Conservation (phyloP, 2,797 vertebrate genomes). For the Halcyon leucocephala region DNA sequence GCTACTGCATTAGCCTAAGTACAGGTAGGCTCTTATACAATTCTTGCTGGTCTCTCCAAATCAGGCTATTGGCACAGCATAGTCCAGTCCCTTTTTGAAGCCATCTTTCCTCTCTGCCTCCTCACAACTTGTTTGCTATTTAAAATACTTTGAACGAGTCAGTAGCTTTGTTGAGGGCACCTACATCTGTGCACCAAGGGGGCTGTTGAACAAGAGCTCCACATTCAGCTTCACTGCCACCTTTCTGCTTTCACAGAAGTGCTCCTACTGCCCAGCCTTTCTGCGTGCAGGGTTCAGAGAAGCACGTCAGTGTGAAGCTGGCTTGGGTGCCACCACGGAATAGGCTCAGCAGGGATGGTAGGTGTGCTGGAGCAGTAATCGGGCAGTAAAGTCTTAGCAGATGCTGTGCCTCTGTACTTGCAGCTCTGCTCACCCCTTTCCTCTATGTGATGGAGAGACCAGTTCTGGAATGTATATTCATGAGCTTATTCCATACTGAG, state of each 20-base stretch:
- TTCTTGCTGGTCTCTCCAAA: not conserved
- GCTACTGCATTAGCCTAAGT: not conserved
- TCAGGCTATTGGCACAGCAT: not conserved
- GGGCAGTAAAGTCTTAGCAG: not conserved
- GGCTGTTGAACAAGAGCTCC: not conserved
- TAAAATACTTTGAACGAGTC: not conserved
- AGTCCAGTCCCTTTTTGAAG: not conserved
- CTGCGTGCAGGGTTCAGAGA: not conserved
- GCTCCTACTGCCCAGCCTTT: fast-evolving
- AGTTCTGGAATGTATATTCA: not conserved
- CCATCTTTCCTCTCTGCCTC: not conserved
- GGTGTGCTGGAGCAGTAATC: not conserved
- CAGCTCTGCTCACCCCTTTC: not conserved
- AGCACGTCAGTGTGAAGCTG: fast-evolving
- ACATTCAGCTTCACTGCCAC: not conserved
- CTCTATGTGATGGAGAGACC: not conserved
- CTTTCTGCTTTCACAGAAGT: not conserved
- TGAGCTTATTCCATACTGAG: not conserved
- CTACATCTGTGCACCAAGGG: fast-evolving
- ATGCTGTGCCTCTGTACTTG: not conserved
- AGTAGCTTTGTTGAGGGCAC: not conserved
- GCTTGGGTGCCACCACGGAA: fast-evolving
- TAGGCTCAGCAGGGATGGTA: not conserved
- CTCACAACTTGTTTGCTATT: not conserved
- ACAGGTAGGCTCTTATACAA: not conserved